phyloP scores from a whole-genome alignment of 2,888 invertebrate genomes.

The Emesis castigata region DNA sequence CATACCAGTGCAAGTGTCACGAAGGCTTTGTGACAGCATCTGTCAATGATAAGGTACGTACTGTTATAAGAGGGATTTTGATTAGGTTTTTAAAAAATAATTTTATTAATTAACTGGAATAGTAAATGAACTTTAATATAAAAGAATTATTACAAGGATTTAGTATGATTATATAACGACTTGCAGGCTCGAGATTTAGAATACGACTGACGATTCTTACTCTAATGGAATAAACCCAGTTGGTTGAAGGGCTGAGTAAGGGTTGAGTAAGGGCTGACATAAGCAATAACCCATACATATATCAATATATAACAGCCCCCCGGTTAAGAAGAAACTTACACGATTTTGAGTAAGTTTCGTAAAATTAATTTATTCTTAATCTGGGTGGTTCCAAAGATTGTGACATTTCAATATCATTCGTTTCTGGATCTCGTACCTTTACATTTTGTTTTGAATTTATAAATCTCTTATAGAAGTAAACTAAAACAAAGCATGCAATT shows the following conservation, averaged over 20 bases:
- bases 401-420: neutral
- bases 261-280: conserved; percentile 34
- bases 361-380: neutral
- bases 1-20: conserved; percentile 83
- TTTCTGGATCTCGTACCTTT: neutral
- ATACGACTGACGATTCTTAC: too few relatives aligned
- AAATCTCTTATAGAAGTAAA: neutral
- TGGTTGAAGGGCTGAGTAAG: too few relatives aligned
- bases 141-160: too few relatives aligned
- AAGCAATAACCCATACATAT: neutral
- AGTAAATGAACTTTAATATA: too few relatives aligned
- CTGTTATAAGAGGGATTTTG: too few relatives aligned
- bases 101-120: too few relatives aligned
- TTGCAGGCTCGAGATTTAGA: too few relatives aligned
- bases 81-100: too few relatives aligned
- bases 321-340: neutral
- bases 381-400: neutral
- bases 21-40: conserved; percentile 81
- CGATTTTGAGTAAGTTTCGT: neutral
- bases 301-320: neutral
- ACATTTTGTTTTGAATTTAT: neutral
- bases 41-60: conserved; percentile 82
- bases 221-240: too few relatives aligned
- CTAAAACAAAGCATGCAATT: neutral
- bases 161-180: too few relatives aligned